Base-by-base conservation (phyloP, 1,140 invertebrate genomes). In the Chrysoperla carnea region DNA sequence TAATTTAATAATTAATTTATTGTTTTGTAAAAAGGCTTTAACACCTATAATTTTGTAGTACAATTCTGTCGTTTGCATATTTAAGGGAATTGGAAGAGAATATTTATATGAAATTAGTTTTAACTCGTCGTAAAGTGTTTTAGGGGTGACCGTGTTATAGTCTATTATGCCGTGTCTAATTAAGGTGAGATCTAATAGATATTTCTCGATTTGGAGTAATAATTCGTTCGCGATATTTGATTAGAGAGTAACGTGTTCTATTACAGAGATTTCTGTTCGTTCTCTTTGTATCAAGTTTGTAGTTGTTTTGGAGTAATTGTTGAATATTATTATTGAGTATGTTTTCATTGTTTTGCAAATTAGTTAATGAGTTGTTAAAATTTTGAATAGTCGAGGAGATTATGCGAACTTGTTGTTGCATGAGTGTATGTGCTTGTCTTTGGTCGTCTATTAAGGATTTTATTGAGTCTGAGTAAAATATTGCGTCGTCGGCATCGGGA, bases 401-500 rank as follows among this genome's bases (percentile, higher is more conserved):
- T 5, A 48, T 45, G 40, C 39, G 37, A 40, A 45, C 39, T 48
- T 47, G 48, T 8, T 45, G 48, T 48, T 50, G 48, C 27, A 48
- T 38, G 6, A 53, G 35, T 13, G 37, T 48, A 45, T 48, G 42
- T 28, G 41, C 47, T 45, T 45, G 44, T 40, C 40, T 51, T 40
- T 51, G 43, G 37, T 44, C 42, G 37, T 29, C 43, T 37, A 47
- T 36, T 27, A 47, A 43, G 12, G 36, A 46, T 28, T 48, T 36
- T 9, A 48, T 51, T 2, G 11, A 43, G 29, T 49, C 50, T 14
- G 42, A 33, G 42, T 44, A 51, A 41, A 45, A 51, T 41, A 46
- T 28, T 8, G 48, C 49, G 39, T 52, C 48, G n/a, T 48, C 49
- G 1, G 48, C 46, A 29, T 51, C 48, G 3, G 49, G 45, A 1